Percentiles rank a stretch among this genome's conserved stretches.
Evolutionary conservation across 2,113 vertebrate genomes (phyloP).

Genomic region (Lasiurus borealis): DNA sequence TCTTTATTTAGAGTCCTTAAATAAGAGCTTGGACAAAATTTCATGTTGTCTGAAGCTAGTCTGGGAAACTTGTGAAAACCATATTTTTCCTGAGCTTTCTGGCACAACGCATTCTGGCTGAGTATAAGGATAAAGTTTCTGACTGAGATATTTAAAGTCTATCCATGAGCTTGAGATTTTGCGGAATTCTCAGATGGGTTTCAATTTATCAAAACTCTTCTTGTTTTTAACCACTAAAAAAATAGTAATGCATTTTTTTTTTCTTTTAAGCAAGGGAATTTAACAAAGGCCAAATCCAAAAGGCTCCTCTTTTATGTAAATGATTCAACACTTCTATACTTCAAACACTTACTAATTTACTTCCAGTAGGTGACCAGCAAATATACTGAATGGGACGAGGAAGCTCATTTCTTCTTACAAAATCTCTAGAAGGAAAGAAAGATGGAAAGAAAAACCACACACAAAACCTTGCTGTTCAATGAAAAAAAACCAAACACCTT

Average conservation of each 20-base stretch:
- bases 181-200: conserved; percentile 83
- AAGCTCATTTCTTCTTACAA: conserved; percentile 89
- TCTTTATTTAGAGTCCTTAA: conserved; percentile 84
- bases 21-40: conserved; percentile 83
- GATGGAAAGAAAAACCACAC: conserved; percentile 68
- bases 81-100: conserved; percentile 84
- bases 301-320: conserved; percentile 78
- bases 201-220: conserved; percentile 83
- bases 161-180: conserved; percentile 82
- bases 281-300: conserved; percentile 81
- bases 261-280: conserved; percentile 71
- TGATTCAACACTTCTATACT: conserved; percentile 80
- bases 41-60: conserved; percentile 85
- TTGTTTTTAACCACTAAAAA: conserved; percentile 79
- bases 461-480: conserved; percentile 56
- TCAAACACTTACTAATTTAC: conserved; percentile 92
- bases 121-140: conserved; percentile 83
- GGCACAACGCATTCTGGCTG: conserved; percentile 82
- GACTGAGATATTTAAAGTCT: conserved; percentile 84
- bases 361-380: conserved; percentile 92
- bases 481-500: conserved; percentile 49
- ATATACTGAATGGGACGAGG: conserved; percentile 93
- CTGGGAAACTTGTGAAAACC: conserved; percentile 85
- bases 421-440: conserved; percentile 88
- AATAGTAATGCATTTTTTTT: conserved; percentile 79